phyloP scores from a whole-genome alignment of 2,113 vertebrate genomes.

The Proteles cristata region DNA sequence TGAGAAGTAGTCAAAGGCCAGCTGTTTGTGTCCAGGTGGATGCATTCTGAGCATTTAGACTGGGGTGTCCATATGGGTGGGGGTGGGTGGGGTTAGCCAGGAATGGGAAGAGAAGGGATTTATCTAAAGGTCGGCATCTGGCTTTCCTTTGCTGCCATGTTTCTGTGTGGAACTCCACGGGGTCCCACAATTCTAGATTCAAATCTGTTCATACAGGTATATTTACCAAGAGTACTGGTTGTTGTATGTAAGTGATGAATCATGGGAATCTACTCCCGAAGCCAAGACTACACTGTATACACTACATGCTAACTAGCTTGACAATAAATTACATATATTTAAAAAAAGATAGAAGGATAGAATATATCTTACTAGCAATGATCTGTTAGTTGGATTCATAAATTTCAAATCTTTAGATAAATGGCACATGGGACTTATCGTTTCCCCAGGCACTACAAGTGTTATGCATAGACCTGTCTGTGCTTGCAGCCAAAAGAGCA shows the following conservation, averaged over 20 bases:
- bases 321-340: too few relatives aligned
- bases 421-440: not conserved
- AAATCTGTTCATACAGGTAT: not conserved
- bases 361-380: not conserved
- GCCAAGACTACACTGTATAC: too few relatives aligned
- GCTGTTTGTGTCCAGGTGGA: too few relatives aligned
- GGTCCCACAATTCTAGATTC: not conserved
- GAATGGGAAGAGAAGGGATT: not conserved
- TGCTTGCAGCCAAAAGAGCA: not conserved
- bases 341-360: not conserved
- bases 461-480: not conserved
- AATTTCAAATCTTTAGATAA: not conserved
- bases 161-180: not conserved
- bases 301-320: too few relatives aligned
- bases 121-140: not conserved
- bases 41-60: not conserved
- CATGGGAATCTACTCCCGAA: too few relatives aligned
- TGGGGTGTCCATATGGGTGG: not conserved
- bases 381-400: not conserved
- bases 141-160: not conserved
- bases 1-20: not conserved
- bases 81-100: accelerated
- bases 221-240: not conserved
- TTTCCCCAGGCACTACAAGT: not conserved
- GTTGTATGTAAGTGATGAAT: too few relatives aligned